These are phyloP conservation scores for Gobionotothen gibberifrons DNA, from an alignment of 2,797 vertebrate species.

Conservation along the genomic window DNA sequence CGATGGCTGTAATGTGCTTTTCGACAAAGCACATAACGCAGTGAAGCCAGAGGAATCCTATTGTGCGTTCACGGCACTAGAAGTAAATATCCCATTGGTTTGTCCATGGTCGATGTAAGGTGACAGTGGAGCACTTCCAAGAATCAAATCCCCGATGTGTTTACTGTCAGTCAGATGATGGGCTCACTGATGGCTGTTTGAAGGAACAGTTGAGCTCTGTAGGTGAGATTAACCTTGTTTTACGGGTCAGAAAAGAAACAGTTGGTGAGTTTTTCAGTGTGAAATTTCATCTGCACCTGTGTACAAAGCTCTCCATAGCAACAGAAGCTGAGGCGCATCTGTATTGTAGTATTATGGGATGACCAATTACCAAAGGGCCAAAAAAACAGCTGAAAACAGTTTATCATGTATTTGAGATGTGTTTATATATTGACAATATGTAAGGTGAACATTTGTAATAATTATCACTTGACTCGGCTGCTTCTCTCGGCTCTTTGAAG, in stretches of 20 bases:
- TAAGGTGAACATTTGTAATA: neutral
- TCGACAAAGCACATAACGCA: slow-evolving; percentile 41
- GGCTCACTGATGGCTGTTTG: neutral
- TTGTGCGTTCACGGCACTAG: neutral
- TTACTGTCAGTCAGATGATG: neutral
- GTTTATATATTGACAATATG: neutral
- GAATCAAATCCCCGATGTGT: slow-evolving; percentile 2
- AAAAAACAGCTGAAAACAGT: neutral
- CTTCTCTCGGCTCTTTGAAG: neutral
- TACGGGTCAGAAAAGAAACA: neutral
- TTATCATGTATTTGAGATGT: no score
- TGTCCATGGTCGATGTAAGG: neutral
- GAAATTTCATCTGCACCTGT: neutral
- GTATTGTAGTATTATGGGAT: neutral
- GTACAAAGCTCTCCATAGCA: neutral
- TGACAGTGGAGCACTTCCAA: neutral
- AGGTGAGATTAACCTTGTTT: neutral
- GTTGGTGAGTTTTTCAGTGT: neutral
- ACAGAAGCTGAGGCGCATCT: neutral
- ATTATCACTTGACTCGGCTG: neutral
- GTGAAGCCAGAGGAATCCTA: slow-evolving; percentile 22
- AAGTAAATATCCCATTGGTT: slow-evolving; percentile 16
- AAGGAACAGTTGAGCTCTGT: neutral
- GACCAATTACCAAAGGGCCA: neutral
- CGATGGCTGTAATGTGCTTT: slow-evolving; percentile 54